Evolutionary conservation across 2,797 vertebrate genomes (phyloP).

Genomic region (Botia almorhae): DNA sequence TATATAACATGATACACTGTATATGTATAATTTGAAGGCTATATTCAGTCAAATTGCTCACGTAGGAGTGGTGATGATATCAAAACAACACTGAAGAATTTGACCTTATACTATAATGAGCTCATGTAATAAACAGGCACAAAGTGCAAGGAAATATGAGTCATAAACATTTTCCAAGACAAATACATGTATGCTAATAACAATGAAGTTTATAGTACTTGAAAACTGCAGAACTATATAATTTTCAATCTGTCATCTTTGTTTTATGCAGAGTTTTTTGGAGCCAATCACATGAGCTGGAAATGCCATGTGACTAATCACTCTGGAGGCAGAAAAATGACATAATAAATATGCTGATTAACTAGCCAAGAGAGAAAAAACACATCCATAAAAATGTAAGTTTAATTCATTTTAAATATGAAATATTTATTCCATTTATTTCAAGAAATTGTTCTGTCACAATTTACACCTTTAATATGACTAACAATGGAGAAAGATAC

Average conservation of each 20-base stretch:
- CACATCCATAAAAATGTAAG: no score
- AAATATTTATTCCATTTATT: no score
- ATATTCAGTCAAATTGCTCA: not conserved
- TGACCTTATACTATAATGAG: not conserved
- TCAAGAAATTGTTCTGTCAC: no score
- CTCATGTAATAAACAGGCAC: conserved; percentile 19
- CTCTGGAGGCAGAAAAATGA: not conserved
- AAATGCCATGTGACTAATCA: not conserved
- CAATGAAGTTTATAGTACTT: not conserved
- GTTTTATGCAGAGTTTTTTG: no score
- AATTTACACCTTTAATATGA: not conserved
- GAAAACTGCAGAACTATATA: no score
- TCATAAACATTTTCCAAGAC: conserved; percentile 12
- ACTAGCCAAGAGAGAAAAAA: no score
- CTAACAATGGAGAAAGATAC: not conserved
- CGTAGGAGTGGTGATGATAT: not conserved
- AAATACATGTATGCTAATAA: conserved; percentile 7
- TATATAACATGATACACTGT: not conserved
- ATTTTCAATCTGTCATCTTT: no score
- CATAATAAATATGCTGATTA: not conserved
- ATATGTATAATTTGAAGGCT: no score
- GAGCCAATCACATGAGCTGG: no score
- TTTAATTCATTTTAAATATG: no score
- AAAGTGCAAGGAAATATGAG: conserved; percentile 30
- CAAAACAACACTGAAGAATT: conserved; percentile 10